These are phyloP conservation scores for Pachyramphus minor DNA, from an alignment of 2,113 vertebrate species.

Conservation along the genomic window DNA sequence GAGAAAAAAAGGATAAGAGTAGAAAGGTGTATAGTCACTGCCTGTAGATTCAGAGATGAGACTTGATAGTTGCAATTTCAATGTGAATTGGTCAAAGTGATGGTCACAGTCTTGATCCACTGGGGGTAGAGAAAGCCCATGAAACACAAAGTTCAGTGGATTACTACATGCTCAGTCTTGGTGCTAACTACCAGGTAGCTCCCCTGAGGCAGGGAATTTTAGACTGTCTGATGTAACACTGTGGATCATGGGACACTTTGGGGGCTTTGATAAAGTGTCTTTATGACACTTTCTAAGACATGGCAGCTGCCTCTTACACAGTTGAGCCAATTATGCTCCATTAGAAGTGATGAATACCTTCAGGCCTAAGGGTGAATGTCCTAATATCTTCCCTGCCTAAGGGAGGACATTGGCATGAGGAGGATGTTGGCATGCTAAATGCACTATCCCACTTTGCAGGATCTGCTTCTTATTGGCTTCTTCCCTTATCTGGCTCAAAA, in stretches of 20 bases:
- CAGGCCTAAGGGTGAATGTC: neutral
- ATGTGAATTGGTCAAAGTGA: neutral
- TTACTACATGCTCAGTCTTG: neutral
- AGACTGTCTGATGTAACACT: neutral
- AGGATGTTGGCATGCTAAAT: neutral
- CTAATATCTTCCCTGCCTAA: neutral
- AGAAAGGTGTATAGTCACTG: neutral
- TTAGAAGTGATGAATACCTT: neutral
- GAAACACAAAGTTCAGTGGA: neutral
- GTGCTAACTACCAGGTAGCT: neutral
- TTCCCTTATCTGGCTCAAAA: neutral
- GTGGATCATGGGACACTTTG: neutral
- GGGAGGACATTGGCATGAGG: no score
- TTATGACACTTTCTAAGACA: neutral
- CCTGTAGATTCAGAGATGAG: neutral
- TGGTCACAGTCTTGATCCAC: neutral
- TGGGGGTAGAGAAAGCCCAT: neutral
- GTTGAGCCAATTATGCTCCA: neutral
- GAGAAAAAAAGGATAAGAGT: neutral
- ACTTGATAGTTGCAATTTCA: neutral
- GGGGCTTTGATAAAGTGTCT: neutral
- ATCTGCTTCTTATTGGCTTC: neutral
- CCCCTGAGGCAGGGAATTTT: neutral
- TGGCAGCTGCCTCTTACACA: neutral
- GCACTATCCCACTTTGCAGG: neutral